Percentiles rank a stretch among this genome's conserved stretches.
phyloP scores from a whole-genome alignment of 1,140 invertebrate genomes.

The Eueides isabella region DNA sequence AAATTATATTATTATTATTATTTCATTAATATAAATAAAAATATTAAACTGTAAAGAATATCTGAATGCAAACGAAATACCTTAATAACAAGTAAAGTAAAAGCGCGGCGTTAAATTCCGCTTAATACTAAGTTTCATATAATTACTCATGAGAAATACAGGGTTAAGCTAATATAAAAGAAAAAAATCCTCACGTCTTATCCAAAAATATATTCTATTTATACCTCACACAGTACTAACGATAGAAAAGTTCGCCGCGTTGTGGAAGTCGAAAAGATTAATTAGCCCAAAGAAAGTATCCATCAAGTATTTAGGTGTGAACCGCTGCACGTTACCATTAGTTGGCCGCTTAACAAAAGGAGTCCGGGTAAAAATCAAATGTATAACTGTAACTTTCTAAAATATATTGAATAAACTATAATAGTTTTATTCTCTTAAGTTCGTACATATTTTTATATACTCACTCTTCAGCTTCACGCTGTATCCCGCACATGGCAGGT shows the following conservation, averaged over 20 bases:
- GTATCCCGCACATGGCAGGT: too few species aligned
- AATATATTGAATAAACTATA: neutral
- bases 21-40: too few species aligned
- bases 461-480: too few species aligned
- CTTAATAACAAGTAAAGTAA: too few species aligned
- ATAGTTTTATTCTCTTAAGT: neutral
- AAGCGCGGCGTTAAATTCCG: too few species aligned
- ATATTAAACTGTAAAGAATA: too few species aligned
- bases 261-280: slow-evolving; percentile 39
- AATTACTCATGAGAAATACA: too few species aligned
- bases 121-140: too few species aligned
- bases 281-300: slow-evolving; percentile 40
- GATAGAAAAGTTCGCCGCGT: slow-evolving; percentile 35
- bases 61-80: too few species aligned
- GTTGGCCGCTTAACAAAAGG: slow-evolving; percentile 11
- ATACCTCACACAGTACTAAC: slow-evolving; percentile 28
- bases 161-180: too few species aligned
- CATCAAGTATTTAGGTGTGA: slow-evolving; percentile 43
- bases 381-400: neutral
- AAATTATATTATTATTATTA: too few species aligned
- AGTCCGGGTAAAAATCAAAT: slow-evolving; percentile 24
- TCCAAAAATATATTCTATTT: slow-evolving; percentile 30
- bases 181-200: slow-evolving; percentile 1
- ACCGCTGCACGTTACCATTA: slow-evolving; percentile 28
- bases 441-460: neutral